Percentiles rank a stretch among this genome's conserved stretches.
These are phyloP conservation scores for Alectoris magna DNA, from an alignment of 2,797 vertebrate genomes.

Conservation along the genomic window DNA sequence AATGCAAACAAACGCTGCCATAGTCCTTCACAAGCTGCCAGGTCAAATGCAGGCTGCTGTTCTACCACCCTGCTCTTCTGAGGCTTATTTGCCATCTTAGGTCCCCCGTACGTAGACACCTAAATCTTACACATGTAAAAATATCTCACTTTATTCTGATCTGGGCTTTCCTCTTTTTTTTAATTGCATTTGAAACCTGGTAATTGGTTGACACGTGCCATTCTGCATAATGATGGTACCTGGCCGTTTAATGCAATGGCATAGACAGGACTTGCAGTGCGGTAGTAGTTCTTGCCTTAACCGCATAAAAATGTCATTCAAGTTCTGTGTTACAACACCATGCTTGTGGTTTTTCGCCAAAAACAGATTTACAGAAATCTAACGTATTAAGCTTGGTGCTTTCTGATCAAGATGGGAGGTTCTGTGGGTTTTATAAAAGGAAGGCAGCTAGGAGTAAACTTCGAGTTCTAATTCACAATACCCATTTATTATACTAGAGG, in stretches of 20 bases:
- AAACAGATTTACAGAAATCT: neutral
- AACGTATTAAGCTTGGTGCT: neutral
- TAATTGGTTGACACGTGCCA: neutral
- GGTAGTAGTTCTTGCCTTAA: neutral
- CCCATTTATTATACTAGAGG: neutral
- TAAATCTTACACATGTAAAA: neutral
- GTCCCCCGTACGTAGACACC: neutral
- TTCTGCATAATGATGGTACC: neutral
- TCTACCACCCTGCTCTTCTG: neutral
- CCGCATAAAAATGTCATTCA: neutral
- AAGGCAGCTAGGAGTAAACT: neutral
- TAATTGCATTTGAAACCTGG: neutral
- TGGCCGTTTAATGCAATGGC: neutral
- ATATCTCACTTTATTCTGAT: neutral
- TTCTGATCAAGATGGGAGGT: neutral
- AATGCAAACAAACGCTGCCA: neutral
- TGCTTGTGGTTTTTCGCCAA: conserved; percentile 3
- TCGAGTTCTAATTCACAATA: neutral
- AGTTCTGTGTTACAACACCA: neutral
- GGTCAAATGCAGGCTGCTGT: neutral
- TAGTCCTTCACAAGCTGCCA: neutral
- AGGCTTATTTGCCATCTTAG: neutral
- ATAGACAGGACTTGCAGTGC: neutral
- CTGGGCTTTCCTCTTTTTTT: neutral
- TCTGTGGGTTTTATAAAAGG: neutral